phyloP scores from a whole-genome alignment of 2,797 vertebrate genomes.

The Morus bassanus region DNA sequence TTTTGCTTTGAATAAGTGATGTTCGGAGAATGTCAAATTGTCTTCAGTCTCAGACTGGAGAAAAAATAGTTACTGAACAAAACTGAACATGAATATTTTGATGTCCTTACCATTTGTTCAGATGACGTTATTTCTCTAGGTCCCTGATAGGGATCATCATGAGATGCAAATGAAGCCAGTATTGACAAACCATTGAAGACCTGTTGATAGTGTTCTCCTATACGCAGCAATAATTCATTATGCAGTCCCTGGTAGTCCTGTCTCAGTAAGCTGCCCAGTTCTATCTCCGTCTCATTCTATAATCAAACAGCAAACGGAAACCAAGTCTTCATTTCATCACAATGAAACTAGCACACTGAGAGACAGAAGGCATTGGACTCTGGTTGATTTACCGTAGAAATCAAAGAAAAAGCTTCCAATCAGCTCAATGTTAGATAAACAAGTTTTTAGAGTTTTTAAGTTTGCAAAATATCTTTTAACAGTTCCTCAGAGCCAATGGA shows the following conservation, averaged over 20 bases:
- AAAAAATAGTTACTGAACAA: background rate
- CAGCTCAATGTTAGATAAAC: background rate
- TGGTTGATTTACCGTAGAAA: background rate
- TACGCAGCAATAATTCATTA: conserved; percentile 91
- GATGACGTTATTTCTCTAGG: conserved; percentile 88
- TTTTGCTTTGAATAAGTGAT: background rate
- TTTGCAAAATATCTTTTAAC: background rate
- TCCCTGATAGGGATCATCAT: conserved; percentile 91
- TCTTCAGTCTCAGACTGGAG: background rate
- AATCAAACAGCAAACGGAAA: background rate
- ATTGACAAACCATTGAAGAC: conserved; percentile 97
- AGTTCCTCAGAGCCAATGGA: background rate
- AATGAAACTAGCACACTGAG: background rate
- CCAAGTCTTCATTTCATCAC: background rate
- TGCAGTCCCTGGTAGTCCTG: conserved; percentile 98
- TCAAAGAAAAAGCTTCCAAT: background rate
- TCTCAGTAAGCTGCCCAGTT: conserved; percentile 92
- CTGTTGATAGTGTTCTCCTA: conserved; percentile 96
- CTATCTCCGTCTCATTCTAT: conserved; percentile 96
- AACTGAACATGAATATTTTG: background rate
- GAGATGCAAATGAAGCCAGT: conserved; percentile 92
- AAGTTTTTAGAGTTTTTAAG: background rate
- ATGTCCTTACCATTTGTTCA: conserved; percentile 85
- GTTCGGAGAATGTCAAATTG: background rate
- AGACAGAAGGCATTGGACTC: background rate